These are phyloP conservation scores for Corythoichthys intestinalis DNA, from an alignment of 2,113 vertebrate genomes.

Conservation along the genomic window DNA sequence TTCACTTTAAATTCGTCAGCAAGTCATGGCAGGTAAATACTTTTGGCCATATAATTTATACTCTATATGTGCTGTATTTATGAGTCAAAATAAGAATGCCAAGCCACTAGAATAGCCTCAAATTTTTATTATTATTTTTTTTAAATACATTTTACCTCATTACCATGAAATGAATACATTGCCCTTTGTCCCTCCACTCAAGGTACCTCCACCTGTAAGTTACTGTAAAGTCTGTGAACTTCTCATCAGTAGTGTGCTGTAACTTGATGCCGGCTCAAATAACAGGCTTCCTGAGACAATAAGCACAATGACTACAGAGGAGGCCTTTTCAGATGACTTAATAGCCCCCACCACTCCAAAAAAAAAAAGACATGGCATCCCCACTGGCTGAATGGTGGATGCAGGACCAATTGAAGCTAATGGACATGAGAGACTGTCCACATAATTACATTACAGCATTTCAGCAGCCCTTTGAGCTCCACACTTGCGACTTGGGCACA, in stretches of 20 bases:
- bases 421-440: conserved; percentile 66
- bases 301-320: conserved; percentile 72
- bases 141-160: too few relatives aligned
- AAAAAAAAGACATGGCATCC: conserved; percentile 56
- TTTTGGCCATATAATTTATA: too few relatives aligned
- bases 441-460: conserved; percentile 72
- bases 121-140: too few relatives aligned
- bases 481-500: conserved; percentile 38
- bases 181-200: too few relatives aligned
- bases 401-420: conserved; percentile 60
- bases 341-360: conserved; percentile 35
- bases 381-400: conserved; percentile 57
- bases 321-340: conserved; percentile 71
- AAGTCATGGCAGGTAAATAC: too few relatives aligned
- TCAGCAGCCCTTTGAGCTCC: conserved; percentile 58
- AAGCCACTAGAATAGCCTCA: too few relatives aligned
- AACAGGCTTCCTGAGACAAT: conserved; percentile 74
- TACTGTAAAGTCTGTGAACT: conserved; percentile 52
- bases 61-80: too few relatives aligned
- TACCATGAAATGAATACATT: too few relatives aligned
- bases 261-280: conserved; percentile 70
- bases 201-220: conserved; percentile 34
- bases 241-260: conserved; percentile 55
- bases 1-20: not conserved
- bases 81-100: too few relatives aligned